Evolutionary conservation across 64 coral and sea anemone genomes (phyloP), one percentile per base, ranked within the genome.

Genomic region (Actinia equina): DNA sequence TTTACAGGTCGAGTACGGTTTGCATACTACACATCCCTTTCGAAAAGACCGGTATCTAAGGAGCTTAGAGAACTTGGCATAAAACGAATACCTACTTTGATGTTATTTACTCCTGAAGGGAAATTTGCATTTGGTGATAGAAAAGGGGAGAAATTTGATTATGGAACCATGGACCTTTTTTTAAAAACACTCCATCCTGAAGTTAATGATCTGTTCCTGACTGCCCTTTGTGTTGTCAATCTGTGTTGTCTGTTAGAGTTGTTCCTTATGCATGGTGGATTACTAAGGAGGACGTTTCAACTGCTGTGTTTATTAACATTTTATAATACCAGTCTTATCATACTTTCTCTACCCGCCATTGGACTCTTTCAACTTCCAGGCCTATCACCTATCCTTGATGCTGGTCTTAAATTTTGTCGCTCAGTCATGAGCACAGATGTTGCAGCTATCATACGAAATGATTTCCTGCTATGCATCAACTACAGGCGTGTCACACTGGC

Each of bases 161-260:
- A 93, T 78, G 59, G 43, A 27, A 81, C 85, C 2, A 62, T 99
- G 58, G 88, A 99, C 43, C 57, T 99, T 30, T 99, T 91, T 54
- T 71, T 99, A 45, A 95, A 83, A 86, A 99, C 93, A 19, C 84
- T 99, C 17, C 91, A 99, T 83, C 97, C 97, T n/a, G 97, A 99
- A 87, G 91, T 91, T 4, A 99, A 99, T 86, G 97, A 99, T 77
- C 55, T 99, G 52, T 99, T 99, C 67, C 59, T 95, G 59, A 82
- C 86, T 84, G 88, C 89, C 18, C 63, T 99, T 71, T 60, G 85
- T 37, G 43, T 95, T 58, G 83, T 95, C 23, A 99, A 99, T 59
- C 55, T 95, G 53, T 88, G 88, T 59, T 95, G 97, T 37, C 26
- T 90, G 51, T 74, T 99, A 60, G 91, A 93, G 84, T 30, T 93